Evolutionary conservation across 2,113 vertebrate species (phyloP).

Genomic region (Seriola quinqueradiata): DNA sequence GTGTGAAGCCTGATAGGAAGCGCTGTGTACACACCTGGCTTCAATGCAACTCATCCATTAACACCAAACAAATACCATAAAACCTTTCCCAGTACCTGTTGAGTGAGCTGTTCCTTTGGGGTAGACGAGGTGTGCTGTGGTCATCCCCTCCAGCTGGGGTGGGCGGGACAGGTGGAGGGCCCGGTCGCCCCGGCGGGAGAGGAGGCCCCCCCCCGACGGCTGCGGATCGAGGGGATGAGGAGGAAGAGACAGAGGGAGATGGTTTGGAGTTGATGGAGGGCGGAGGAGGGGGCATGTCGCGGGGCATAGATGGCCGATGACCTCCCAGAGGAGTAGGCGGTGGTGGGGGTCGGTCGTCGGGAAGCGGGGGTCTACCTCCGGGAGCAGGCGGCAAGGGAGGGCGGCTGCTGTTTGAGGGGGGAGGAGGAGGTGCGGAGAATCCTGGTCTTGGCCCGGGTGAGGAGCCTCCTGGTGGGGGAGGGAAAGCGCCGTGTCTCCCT

Average conservation of each 20-base stretch:
- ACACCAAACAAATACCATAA: not conserved
- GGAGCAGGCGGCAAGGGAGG: conserved; percentile 72
- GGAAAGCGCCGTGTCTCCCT: conserved; percentile 80
- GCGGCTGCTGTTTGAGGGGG: conserved; percentile 70
- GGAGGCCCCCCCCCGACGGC: conserved; percentile 79
- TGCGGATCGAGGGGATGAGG: conserved; percentile 69
- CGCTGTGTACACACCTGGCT: not conserved
- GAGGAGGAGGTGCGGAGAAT: conserved; percentile 55
- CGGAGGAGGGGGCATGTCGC: conserved; percentile 83
- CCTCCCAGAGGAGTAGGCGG: conserved; percentile 82
- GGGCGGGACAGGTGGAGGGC: conserved; percentile 87
- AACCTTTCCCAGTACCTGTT: conserved; percentile 58
- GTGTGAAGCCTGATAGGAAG: not conserved
- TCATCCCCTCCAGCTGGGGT: conserved; percentile 80
- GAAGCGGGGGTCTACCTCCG: conserved; percentile 81
- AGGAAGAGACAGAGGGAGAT: conserved; percentile 75
- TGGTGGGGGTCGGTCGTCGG: conserved; percentile 84
- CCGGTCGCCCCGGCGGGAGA: conserved; percentile 86
- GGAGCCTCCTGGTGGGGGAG: conserved; percentile 73
- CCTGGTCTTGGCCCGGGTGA: conserved; percentile 41
- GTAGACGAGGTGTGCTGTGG: conserved; percentile 88
- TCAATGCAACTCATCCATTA: not conserved
- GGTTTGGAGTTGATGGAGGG: conserved; percentile 87
- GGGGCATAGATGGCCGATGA: conserved; percentile 81
- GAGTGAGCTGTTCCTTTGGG: conserved; percentile 91